phyloP scores from a whole-genome alignment of 2,113 vertebrate genomes.

The Garra rufa region DNA sequence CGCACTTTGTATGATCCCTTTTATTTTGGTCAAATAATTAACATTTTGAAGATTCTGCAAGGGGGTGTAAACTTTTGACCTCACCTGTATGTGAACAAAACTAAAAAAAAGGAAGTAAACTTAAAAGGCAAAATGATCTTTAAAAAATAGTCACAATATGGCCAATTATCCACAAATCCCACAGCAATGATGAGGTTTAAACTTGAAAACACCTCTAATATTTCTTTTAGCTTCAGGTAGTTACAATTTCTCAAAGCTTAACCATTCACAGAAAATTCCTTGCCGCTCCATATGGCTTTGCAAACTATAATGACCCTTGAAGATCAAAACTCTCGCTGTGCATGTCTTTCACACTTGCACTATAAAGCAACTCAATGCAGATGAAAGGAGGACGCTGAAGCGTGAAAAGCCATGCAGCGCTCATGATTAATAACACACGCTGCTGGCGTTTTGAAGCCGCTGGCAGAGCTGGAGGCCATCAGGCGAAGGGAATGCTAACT shows the following conservation, averaged over 20 bases:
- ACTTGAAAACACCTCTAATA: not conserved
- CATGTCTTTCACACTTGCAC: not conserved
- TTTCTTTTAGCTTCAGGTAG: not conserved
- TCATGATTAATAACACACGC: not conserved
- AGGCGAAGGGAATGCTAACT: not conserved
- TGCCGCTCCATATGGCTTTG: not conserved
- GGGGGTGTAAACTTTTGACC: too few relatives aligned
- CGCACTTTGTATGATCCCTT: too few relatives aligned
- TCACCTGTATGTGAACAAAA: too few relatives aligned
- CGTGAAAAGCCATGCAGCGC: too few relatives aligned
- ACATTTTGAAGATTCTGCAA: too few relatives aligned
- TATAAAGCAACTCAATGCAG: constrained; percentile 3
- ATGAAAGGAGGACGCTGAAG: not conserved
- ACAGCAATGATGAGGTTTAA: not conserved
- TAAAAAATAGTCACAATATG: not conserved
- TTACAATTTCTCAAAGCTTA: not conserved
- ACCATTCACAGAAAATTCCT: not conserved
- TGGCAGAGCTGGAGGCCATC: not conserved
- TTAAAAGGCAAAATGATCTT: not conserved
- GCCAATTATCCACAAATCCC: not conserved
- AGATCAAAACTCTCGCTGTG: not conserved
- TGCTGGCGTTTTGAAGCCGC: not conserved
- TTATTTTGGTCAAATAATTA: too few relatives aligned
- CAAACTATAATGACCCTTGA: not conserved
- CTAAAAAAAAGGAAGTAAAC: too few relatives aligned